Conservation (phyloP, 2,797 vertebrate species). For the Toxotes lorentzi region DNA sequence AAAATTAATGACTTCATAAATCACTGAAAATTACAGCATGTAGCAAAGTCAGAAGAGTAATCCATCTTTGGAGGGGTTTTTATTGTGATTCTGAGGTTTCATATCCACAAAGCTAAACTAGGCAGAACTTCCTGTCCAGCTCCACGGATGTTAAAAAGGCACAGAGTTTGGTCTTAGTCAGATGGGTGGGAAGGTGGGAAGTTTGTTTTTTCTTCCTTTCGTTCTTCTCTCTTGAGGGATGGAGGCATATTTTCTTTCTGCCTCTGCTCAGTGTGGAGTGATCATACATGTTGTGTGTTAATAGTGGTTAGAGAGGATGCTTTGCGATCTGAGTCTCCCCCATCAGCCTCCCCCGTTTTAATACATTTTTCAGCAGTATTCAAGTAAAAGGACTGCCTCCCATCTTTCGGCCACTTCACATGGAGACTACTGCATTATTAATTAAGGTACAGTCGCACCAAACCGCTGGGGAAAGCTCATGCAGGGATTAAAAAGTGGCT, state of each 20-base stretch:
- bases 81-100: background rate
- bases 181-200: no score
- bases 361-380: conserved; percentile 44
- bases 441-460: conserved; percentile 37
- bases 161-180: background rate
- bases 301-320: background rate
- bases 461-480: conserved; percentile 13
- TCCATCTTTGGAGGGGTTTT: conserved; percentile 5
- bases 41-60: background rate
- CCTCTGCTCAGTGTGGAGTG: background rate
- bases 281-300: background rate
- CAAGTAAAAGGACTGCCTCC: conserved; percentile 27
- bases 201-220: background rate
- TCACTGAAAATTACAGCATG: conserved; percentile 13
- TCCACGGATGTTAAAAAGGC: background rate
- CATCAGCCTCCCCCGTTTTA: conserved; percentile 1
- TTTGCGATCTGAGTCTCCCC: conserved; percentile 23
- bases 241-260: background rate
- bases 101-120: conserved; percentile 10
- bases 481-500: conserved; percentile 20
- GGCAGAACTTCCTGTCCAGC: background rate
- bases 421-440: conserved; percentile 54
- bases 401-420: conserved; percentile 34
- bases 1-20: background rate
- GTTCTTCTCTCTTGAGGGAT: background rate